Evolutionary conservation across 1,140 invertebrate species (phyloP).

Genomic region (Bombus confusus): DNA sequence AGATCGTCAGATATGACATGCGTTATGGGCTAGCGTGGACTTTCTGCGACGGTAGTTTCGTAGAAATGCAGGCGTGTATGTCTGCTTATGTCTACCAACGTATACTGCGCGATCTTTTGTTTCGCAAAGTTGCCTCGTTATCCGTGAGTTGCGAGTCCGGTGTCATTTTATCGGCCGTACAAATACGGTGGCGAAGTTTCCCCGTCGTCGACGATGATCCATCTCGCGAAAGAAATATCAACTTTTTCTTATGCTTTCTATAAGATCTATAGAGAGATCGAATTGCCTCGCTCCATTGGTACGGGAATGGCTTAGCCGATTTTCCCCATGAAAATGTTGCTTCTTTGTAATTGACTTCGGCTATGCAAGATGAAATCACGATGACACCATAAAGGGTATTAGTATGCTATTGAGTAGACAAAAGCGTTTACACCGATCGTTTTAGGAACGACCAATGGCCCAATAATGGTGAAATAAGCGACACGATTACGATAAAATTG

Average conservation of each 20-base stretch:
- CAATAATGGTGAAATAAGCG: neutral
- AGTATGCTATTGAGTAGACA: neutral
- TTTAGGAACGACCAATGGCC: neutral
- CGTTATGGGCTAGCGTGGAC: conserved; percentile 23
- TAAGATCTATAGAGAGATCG: neutral
- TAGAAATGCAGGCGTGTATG: conserved; percentile 51
- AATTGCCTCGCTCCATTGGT: neutral
- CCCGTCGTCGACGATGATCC: neutral
- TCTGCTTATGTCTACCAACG: conserved; percentile 17
- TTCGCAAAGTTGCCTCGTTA: conserved; percentile 47
- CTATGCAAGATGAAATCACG: conserved; percentile 13
- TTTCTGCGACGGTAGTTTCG: conserved; percentile 55
- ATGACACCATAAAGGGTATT: conserved; percentile 20
- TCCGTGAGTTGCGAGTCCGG: conserved; percentile 15
- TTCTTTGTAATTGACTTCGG: neutral
- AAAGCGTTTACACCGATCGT: neutral
- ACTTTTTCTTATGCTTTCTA: neutral
- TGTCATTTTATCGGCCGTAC: conserved; percentile 8
- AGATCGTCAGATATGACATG: conserved; percentile 60
- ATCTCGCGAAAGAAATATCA: neutral
- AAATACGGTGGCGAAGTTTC: neutral
- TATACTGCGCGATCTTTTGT: conserved; percentile 28
- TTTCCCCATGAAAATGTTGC: neutral
- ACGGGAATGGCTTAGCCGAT: neutral
- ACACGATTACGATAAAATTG: conserved; percentile 15